Evolutionary conservation across 2,888 invertebrate genomes (phyloP).

Genomic region (Caradrina clavipalpis): DNA sequence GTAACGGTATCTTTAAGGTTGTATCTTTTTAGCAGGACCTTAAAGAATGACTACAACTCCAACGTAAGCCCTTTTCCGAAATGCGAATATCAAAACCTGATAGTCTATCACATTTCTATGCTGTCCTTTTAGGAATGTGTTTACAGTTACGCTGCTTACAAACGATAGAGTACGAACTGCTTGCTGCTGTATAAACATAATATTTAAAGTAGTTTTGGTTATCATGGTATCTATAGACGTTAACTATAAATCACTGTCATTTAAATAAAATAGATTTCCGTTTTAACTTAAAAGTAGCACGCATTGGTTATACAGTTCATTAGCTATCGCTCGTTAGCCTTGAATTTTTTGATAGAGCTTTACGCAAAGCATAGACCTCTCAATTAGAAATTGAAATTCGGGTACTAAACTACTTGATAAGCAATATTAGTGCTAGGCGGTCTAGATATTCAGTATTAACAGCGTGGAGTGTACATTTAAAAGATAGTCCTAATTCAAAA

Average conservation of each 20-base stretch:
- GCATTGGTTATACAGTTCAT: constrained; percentile 37
- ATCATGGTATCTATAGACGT: neutral
- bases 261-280: constrained; percentile 22
- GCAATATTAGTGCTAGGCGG: constrained; percentile 3
- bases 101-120: neutral
- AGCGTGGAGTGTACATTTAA: constrained; percentile 27
- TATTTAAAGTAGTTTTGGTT: constrained; percentile 7
- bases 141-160: neutral
- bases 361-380: constrained; percentile 15
- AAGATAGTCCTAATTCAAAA: constrained; percentile 57
- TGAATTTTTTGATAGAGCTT: constrained; percentile 37
- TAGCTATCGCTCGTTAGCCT: constrained; percentile 46
- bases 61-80: constrained; percentile 8
- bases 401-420: constrained; percentile 11
- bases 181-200: neutral
- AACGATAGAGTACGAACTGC: neutral
- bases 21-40: constrained; percentile 16
- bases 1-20: neutral
- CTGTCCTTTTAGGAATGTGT: neutral
- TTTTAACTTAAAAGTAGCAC: constrained; percentile 19
- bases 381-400: constrained; percentile 33
- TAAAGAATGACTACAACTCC: neutral
- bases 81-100: constrained; percentile 1
- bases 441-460: constrained; percentile 27
- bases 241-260: constrained; percentile 2